These are phyloP conservation scores for Chloromyia formosa DNA, from an alignment of 2,888 invertebrate genomes.

Conservation along the genomic window DNA sequence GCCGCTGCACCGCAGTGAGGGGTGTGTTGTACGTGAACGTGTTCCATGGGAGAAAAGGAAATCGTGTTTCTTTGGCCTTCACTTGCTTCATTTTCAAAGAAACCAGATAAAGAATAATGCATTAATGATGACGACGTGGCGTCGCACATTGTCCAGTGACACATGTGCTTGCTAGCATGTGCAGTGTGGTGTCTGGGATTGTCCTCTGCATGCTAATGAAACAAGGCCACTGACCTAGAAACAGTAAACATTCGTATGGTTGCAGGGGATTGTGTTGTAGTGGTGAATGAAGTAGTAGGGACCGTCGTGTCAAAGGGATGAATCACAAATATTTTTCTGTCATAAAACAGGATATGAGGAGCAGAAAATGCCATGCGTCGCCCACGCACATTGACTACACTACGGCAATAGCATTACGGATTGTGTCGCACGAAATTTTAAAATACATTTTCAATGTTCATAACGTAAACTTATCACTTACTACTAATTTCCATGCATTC, in stretches of 20 bases:
- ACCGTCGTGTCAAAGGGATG: too few relatives aligned
- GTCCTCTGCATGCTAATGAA: constrained; percentile 1
- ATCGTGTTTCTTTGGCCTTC: constrained; percentile 16
- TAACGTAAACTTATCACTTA: constrained; percentile 2
- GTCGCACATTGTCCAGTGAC: not conserved
- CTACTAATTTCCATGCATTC: constrained; percentile 22
- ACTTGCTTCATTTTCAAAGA: not conserved
- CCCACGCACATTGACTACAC: too few relatives aligned
- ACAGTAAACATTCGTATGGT: constrained; percentile 18
- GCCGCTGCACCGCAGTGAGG: constrained; percentile 10
- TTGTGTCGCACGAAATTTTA: too few relatives aligned
- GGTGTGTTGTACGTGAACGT: not conserved
- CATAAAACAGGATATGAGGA: too few relatives aligned
- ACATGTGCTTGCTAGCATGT: constrained; percentile 28
- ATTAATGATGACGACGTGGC: constrained; percentile 37
- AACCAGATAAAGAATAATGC: constrained; percentile 8
- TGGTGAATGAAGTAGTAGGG: too few relatives aligned
- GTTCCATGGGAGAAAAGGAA: not conserved
- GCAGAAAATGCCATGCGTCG: too few relatives aligned
- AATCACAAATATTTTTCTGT: too few relatives aligned
- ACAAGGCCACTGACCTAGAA: constrained; percentile 33
- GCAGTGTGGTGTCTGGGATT: not conserved
- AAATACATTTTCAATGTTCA: not conserved
- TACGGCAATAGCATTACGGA: too few relatives aligned
- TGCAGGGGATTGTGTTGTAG: not conserved